A percentile compares a stretch with the other conserved stretches of the same genome.
phyloP scores from a whole-genome alignment of 2,113 vertebrate genomes.

The Engystomops pustulosus region DNA sequence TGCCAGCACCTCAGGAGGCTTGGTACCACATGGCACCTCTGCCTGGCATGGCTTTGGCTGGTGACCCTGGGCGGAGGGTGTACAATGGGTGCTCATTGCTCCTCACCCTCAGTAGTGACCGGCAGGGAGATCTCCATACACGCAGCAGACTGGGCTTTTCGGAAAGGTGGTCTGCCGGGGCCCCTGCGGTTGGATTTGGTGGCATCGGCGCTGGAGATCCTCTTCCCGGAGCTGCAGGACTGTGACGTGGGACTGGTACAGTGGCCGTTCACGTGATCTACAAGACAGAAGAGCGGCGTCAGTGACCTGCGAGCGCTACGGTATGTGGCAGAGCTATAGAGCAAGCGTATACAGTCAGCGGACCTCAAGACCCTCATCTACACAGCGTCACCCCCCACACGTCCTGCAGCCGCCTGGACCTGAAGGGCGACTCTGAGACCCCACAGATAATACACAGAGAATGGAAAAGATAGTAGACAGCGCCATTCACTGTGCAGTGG shows the following conservation, averaged over 20 bases:
- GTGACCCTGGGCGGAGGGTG: no score
- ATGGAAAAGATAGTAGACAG: no score
- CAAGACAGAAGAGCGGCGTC: slow-evolving; percentile 68
- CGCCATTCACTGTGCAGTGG: no score
- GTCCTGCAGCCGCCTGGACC: no score
- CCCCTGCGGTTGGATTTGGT: slow-evolving; percentile 89
- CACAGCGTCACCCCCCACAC: not conserved
- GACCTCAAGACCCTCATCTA: not conserved
- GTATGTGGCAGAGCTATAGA: no score
- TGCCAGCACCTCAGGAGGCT: not conserved
- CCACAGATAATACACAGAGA: no score
- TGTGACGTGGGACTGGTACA: slow-evolving; percentile 95
- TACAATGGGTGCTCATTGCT: no score
- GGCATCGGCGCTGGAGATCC: slow-evolving; percentile 87
- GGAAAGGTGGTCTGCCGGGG: slow-evolving; percentile 93
- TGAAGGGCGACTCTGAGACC: no score
- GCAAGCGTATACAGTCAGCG: not conserved
- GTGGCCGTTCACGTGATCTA: slow-evolving; percentile 98
- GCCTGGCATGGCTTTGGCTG: not conserved
- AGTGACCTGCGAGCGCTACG: not conserved
- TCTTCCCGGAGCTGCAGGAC: slow-evolving; percentile 87
- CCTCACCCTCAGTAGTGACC: slow-evolving; percentile 96
- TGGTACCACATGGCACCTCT: not conserved
- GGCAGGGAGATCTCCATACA: slow-evolving; percentile 99
- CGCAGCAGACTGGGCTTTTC: slow-evolving; percentile 98